Evolutionary conservation across 1,140 invertebrate species (phyloP).

Genomic region (Cyphomyrmex costatus): DNA sequence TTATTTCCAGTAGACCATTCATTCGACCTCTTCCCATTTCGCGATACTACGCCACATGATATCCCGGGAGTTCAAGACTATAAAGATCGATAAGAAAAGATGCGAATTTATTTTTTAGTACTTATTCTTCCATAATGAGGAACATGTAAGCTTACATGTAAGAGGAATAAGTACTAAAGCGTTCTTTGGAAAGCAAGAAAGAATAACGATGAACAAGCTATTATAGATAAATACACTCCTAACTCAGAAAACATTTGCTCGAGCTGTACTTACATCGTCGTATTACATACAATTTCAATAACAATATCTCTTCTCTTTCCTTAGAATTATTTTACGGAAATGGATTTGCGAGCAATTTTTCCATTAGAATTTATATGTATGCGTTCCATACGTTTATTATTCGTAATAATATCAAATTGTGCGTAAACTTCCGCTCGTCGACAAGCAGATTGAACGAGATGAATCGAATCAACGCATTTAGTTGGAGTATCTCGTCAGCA

Average conservation of each 20-base stretch:
- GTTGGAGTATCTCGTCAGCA: constrained; percentile 12
- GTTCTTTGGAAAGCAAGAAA: neutral
- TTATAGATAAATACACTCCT: neutral
- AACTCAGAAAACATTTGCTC: neutral
- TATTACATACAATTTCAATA: neutral
- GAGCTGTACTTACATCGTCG: neutral
- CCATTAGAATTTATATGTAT: neutral
- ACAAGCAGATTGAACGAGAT: constrained; percentile 27
- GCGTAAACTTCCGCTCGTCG: constrained; percentile 24
- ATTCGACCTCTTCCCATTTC: constrained; percentile 1
- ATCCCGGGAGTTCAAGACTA: constrained; percentile 16
- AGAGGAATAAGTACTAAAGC: no score
- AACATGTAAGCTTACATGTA: neutral
- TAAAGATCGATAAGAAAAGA: constrained; percentile 15
- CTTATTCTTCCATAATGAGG: neutral
- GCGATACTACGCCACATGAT: neutral
- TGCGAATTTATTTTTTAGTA: neutral
- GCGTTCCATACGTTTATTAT: constrained; percentile 7
- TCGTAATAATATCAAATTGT: constrained; percentile 1
- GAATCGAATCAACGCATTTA: constrained; percentile 46
- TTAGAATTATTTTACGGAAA: neutral
- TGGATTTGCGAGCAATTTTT: neutral
- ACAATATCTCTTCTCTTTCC: neutral
- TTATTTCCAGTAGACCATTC: constrained; percentile 5
- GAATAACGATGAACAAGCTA: neutral